Percentiles rank a stretch among this genome's conserved stretches.
Conservation (phyloP, 2,797 vertebrate species). For the Setipinna tenuifilis region DNA sequence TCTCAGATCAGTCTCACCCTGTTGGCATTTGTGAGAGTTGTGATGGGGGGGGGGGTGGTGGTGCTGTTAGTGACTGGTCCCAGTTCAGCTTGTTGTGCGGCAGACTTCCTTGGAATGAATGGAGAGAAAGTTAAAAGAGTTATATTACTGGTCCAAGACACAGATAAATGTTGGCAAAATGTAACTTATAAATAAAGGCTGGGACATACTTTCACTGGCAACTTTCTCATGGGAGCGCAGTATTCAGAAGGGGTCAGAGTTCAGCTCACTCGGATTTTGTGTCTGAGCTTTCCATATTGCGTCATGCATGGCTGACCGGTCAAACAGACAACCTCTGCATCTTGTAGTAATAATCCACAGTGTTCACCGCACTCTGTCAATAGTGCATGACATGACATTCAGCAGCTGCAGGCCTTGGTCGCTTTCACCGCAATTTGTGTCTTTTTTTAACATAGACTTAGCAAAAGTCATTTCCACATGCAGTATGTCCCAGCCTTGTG, state of each 20-base stretch:
- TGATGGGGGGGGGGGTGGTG: neutral
- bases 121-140: neutral
- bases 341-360: conserved; percentile 9
- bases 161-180: neutral
- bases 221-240: neutral
- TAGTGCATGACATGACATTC: conserved; percentile 2
- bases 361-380: neutral
- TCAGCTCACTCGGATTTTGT: neutral
- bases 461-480: neutral
- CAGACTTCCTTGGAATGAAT: neutral
- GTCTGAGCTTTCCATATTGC: neutral
- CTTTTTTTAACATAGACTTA: neutral
- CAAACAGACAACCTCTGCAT: neutral
- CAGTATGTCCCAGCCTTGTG: neutral
- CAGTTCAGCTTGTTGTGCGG: neutral
- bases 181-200: neutral
- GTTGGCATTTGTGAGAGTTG: neutral
- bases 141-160: neutral
- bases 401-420: neutral
- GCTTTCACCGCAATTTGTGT: neutral
- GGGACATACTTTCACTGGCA: neutral
- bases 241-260: neutral
- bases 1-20: neutral
- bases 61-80: neutral
- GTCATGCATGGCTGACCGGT: neutral